Conservation (phyloP, 2,888 invertebrate species). For the Caenorhabditis sinica region DNA sequence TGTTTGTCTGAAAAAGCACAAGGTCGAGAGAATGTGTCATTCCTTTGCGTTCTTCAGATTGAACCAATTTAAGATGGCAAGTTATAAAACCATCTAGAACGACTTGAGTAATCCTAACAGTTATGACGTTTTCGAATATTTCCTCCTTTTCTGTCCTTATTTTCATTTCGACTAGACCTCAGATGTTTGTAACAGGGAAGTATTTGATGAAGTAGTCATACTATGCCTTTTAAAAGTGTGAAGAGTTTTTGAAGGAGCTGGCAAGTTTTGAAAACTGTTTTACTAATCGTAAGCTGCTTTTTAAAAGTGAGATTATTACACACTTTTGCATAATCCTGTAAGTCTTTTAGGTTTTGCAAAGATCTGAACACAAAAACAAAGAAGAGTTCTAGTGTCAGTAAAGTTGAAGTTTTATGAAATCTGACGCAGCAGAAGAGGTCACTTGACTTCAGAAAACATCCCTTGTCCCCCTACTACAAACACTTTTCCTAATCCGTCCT, state of each 20-base stretch:
- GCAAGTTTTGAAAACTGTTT: too few relatives aligned
- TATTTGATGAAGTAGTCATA: too few relatives aligned
- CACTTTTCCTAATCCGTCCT: constrained; percentile 34
- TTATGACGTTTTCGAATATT: constrained; percentile 15
- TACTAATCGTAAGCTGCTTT: background rate
- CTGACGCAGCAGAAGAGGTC: constrained; percentile 17
- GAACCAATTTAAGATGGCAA: constrained; percentile 18
- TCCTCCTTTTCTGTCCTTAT: background rate
- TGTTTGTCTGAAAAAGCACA: constrained; percentile 2
- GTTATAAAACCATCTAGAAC: background rate
- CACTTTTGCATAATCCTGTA: background rate
- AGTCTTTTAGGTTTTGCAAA: background rate
- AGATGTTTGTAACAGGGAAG: constrained; percentile 12
- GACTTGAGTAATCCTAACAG: constrained; percentile 13
- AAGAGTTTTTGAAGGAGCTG: background rate
- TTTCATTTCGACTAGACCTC: background rate
- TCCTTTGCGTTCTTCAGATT: constrained; percentile 6
- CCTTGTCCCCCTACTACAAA: constrained; percentile 4
- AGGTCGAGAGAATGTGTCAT: constrained; percentile 16
- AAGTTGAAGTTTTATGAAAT: background rate
- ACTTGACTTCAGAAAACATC: constrained; percentile 32
- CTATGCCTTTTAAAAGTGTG: background rate
- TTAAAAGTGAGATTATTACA: background rate
- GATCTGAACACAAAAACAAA: background rate
- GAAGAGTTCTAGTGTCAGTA: constrained; percentile 3